Evolutionary conservation across 2,888 invertebrate genomes (phyloP).

Genomic region (Caenorhabditis sp.): DNA sequence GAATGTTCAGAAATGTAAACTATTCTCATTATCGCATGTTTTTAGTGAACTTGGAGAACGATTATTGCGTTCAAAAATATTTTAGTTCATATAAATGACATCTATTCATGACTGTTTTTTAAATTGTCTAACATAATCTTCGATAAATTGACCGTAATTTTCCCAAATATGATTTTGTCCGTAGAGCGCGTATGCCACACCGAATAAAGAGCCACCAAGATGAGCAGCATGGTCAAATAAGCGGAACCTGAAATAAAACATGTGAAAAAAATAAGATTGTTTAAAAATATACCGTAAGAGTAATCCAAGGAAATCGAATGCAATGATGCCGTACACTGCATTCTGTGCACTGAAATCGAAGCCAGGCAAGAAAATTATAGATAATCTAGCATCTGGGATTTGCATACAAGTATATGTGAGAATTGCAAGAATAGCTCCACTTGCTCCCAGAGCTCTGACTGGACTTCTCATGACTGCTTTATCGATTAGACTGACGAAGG

Average conservation of each 20-base stretch:
- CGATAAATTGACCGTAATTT: not conserved
- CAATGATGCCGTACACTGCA: conserved; percentile 77
- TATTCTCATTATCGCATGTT: not conserved
- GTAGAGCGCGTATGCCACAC: conserved; percentile 76
- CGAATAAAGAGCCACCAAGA: conserved; percentile 89
- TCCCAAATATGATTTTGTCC: conserved; percentile 8
- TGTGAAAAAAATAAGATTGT: too few species aligned
- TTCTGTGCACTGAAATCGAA: conserved; percentile 83
- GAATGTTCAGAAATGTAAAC: not conserved
- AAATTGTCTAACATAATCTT: not conserved
- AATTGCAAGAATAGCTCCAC: conserved; percentile 92
- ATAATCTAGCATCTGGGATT: conserved; percentile 86
- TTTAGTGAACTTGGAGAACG: not conserved
- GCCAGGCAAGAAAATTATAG: conserved; percentile 88
- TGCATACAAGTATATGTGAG: conserved; percentile 86
- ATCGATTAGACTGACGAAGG: conserved; percentile 83
- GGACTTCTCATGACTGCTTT: conserved; percentile 80
- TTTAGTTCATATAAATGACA: not conserved
- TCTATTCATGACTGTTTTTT: not conserved
- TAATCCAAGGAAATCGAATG: conserved; percentile 85
- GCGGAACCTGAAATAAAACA: conserved; percentile 88
- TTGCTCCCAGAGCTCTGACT: conserved; percentile 89
- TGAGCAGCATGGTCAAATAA: conserved; percentile 98
- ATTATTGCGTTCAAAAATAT: not conserved
- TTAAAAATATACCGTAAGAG: conserved; percentile 71